Evolutionary conservation across 23 tunicate species (phyloP).

Genomic region (Clavelina lepadiformis): DNA sequence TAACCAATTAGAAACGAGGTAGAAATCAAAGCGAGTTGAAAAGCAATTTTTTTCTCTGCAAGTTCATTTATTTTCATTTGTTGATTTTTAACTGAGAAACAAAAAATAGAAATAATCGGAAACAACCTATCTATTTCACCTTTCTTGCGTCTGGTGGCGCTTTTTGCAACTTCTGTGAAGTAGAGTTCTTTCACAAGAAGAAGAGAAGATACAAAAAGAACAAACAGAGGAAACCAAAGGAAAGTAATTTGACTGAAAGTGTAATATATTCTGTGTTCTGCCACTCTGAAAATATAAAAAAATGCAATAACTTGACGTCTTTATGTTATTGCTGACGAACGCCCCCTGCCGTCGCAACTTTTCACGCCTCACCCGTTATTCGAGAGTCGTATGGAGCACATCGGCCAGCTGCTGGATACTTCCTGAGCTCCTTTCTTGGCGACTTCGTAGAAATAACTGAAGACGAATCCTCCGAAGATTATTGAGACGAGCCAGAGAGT

Average conservation of each 20-base stretch:
- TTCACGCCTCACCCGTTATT: slow-evolving; percentile 32
- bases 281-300: slow-evolving; percentile 8
- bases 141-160: slow-evolving; percentile 13
- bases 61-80: too few species aligned
- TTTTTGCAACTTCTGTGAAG: slow-evolving; percentile 8
- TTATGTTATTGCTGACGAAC: too few species aligned
- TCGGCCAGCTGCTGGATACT: slow-evolving; percentile 34
- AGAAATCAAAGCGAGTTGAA: slow-evolving; percentile 52
- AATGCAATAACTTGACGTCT: neutral
- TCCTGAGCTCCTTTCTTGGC: neutral
- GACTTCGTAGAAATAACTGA: slow-evolving; percentile 27
- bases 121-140: too few species aligned
- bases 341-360: too few species aligned
- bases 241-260: slow-evolving; percentile 29
- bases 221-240: slow-evolving; percentile 24
- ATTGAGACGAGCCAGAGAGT: slow-evolving; percentile 14
- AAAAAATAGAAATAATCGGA: too few species aligned
- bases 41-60: slow-evolving; percentile 40
- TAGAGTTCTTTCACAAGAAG: slow-evolving; percentile 23
- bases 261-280: slow-evolving; percentile 27
- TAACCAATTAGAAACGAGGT: slow-evolving; percentile 55
- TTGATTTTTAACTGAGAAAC: too few species aligned
- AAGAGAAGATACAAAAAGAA: slow-evolving; percentile 10
- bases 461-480: slow-evolving; percentile 40
- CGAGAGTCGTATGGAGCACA: slow-evolving; percentile 33